phyloP scores from a whole-genome alignment of 2,888 invertebrate genomes.

The Andrena minutula region DNA sequence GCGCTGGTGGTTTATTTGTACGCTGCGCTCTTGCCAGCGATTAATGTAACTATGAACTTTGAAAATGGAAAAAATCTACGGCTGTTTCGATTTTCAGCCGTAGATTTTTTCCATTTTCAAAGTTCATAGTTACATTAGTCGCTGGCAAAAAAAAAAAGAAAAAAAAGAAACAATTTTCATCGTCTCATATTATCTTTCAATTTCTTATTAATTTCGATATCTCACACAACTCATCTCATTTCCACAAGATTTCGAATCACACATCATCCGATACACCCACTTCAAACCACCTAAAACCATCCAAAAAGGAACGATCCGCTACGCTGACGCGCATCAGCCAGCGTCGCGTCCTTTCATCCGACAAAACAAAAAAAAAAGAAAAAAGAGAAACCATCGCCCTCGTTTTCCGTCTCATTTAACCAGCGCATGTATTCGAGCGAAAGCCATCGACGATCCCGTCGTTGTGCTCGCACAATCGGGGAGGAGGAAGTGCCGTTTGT shows the following conservation, averaged over 20 bases:
- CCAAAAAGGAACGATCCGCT: background rate
- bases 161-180: background rate
- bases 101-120: background rate
- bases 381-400: background rate
- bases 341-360: background rate
- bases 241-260: too few species aligned
- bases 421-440: conserved; percentile 27
- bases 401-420: conserved; percentile 14
- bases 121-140: background rate
- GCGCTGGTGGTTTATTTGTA: conserved; percentile 45
- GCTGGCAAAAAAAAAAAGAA: too few species aligned
- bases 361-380: background rate
- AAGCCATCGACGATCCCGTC: conserved; percentile 27
- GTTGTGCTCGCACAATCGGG: conserved; percentile 38
- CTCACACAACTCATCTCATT: too few species aligned
- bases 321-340: background rate
- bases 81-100: too few species aligned
- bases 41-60: background rate
- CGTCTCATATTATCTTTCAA: background rate
- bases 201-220: too few species aligned
- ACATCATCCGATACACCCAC: too few species aligned
- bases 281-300: too few species aligned
- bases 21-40: background rate
- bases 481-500: conserved; percentile 51
- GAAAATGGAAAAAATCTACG: background rate